Evolutionary conservation across 2,888 invertebrate species (phyloP).

Genomic region (Myathropa florea): DNA sequence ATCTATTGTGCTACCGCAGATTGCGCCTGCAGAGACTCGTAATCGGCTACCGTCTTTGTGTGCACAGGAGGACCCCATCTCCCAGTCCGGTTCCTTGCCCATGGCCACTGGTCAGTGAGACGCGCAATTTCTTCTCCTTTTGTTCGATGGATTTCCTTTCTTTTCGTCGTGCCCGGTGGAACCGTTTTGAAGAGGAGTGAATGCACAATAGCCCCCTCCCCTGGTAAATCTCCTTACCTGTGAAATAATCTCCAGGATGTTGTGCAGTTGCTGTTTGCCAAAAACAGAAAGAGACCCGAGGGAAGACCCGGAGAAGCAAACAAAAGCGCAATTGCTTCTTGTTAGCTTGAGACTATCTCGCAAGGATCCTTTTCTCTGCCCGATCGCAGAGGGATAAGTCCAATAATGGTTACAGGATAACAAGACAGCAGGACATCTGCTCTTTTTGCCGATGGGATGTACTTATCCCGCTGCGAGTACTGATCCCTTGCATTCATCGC

Average conservation of each 20-base stretch:
- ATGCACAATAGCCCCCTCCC: constrained; percentile 46
- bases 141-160: constrained; percentile 15
- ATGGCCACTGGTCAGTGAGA: constrained; percentile 54
- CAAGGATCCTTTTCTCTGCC: constrained; percentile 14
- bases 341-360: constrained; percentile 35
- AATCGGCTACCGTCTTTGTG: constrained; percentile 63
- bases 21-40: constrained; percentile 51
- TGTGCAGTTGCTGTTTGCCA: constrained; percentile 53
- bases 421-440: constrained; percentile 61
- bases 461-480: constrained; percentile 21
- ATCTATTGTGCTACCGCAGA: constrained; percentile 69
- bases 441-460: constrained; percentile 40
- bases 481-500: constrained; percentile 46
- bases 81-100: neutral
- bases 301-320: neutral
- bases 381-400: constrained; percentile 49
- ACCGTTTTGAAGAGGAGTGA: constrained; percentile 63
- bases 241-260: constrained; percentile 38
- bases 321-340: constrained; percentile 70
- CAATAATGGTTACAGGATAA: constrained; percentile 67
- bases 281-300: neutral
- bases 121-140: constrained; percentile 25
- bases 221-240: constrained; percentile 56
- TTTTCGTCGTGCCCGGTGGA: constrained; percentile 26
- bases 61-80: constrained; percentile 23